Evolutionary conservation across 2,113 vertebrate species (phyloP), one percentile per base, ranked within the genome.

Genomic region (Ascaphus truei): DNA sequence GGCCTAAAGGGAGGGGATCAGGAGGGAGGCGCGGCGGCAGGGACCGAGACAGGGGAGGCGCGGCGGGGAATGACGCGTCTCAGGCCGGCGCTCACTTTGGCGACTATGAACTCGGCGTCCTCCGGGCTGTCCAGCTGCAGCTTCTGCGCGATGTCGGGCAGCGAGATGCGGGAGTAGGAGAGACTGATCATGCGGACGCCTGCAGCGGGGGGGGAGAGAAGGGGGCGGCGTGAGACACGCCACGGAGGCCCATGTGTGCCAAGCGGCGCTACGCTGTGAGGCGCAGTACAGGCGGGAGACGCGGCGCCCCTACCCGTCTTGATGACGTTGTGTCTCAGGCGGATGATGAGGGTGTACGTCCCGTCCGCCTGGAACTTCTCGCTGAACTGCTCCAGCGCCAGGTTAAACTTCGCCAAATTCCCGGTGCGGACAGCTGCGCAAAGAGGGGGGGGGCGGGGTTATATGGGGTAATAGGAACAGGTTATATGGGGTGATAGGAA

Each of bases 161-260:
- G 82, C 34, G 96, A 98, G 83, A 99, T 98, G 3, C 96, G 92
- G 0, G 97, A 99, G 51, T 98, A 98, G 7, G 97, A 99, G 76
- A 99, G 86, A 79, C 96, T 98, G 90, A 99, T 99, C 96, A 98
- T 99, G 5, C 97, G 91, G 61, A 98, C 97, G 5, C 97, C 97
- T 98, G 78, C 0, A 69, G 27, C n/a, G 61, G 22, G n/a, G n/a
- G n/a, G n/a, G n/a, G n/a, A n/a, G n/a, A n/a, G n/a, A n/a, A n/a
- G n/a, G n/a, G n/a, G n/a, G n/a, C n/a, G n/a, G n/a, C n/a, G n/a
- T n/a, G n/a, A n/a, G n/a, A n/a, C n/a, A n/a, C n/a, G n/a, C n/a
- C n/a, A n/a, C n/a, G n/a, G n/a, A n/a, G n/a, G n/a, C n/a, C n/a
- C n/a, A n/a, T n/a, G n/a, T n/a, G n/a, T n/a, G n/a, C n/a, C n/a